Conservation (phyloP, 64 coral and sea anemone genomes). For the Stylophora pistillata region DNA sequence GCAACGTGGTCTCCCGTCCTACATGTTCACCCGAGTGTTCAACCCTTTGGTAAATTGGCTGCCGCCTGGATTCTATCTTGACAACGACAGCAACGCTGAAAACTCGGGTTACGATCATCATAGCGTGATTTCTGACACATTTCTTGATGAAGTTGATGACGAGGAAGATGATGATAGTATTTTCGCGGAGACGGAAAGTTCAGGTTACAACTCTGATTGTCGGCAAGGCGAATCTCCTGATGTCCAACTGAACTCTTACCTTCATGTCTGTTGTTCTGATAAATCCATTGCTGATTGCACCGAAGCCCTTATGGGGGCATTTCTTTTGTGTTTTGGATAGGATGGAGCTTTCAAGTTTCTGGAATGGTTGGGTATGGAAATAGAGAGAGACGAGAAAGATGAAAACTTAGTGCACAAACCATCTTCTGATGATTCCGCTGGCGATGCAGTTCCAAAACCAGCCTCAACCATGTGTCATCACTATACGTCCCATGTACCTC, state of each 20-base stretch:
- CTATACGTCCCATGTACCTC: background rate
- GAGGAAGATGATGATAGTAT: constrained; percentile 24
- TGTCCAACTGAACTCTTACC: background rate
- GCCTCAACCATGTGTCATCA: background rate
- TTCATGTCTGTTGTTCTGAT: constrained; percentile 60
- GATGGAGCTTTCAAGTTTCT: constrained; percentile 61
- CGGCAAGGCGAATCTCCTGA: background rate
- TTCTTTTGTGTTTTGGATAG: constrained; percentile 54
- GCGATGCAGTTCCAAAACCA: background rate
- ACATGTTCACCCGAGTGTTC: constrained; percentile 52
- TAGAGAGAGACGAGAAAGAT: constrained; percentile 44
- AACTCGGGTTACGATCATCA: background rate
- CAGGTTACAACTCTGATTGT: background rate
- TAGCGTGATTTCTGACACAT: background rate
- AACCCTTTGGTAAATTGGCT: constrained; percentile 63
- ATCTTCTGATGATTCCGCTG: background rate
- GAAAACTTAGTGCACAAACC: no score
- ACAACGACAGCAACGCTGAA: background rate
- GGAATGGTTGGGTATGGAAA: constrained; percentile 80
- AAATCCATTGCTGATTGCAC: constrained; percentile 74
- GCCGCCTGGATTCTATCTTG: constrained; percentile 68
- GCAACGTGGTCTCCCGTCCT: constrained; percentile 51
- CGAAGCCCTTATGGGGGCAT: constrained; percentile 83
- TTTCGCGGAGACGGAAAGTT: background rate
- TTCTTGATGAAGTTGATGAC: background rate